A percentile compares a stretch with the other conserved stretches of the same genome.
These are phyloP conservation scores for Coelogynopora nodosa DNA, from an alignment of 2,888 invertebrate species.

Conservation along the genomic window DNA sequence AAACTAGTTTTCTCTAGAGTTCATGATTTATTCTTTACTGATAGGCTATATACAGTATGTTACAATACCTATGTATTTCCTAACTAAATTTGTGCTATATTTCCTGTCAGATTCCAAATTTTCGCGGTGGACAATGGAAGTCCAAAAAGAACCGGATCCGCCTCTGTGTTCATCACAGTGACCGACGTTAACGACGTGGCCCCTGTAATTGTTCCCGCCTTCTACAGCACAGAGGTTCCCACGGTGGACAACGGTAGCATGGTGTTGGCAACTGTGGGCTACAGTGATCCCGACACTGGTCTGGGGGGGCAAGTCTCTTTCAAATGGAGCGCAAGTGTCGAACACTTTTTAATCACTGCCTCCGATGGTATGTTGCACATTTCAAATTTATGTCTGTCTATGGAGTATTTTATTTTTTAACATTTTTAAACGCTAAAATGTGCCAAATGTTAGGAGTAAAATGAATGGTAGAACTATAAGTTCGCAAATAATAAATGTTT, in stretches of 20 bases:
- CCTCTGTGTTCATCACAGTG: constrained; percentile 16
- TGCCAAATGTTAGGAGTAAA: too few species aligned
- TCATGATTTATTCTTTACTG: too few species aligned
- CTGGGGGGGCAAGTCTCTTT: not conserved
- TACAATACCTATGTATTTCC: too few species aligned
- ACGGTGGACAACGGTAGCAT: constrained; percentile 16
- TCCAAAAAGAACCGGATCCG: not conserved
- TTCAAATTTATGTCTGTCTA: not conserved
- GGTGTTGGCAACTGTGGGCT: not conserved
- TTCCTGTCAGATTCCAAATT: constrained; percentile 30
- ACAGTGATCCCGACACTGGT: constrained; percentile 25
- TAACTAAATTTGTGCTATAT: too few species aligned
- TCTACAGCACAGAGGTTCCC: constrained; percentile 34
- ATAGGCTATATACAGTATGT: too few species aligned
- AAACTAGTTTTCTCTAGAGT: too few species aligned
- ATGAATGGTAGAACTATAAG: too few species aligned
- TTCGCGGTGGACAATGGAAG: constrained; percentile 2
- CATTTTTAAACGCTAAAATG: too few species aligned
- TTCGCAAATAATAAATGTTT: too few species aligned
- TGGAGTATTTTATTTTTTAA: not conserved
- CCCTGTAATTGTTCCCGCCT: not conserved
- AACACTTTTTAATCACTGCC: constrained; percentile 10
- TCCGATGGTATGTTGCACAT: not conserved
- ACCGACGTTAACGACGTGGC: constrained; percentile 27
- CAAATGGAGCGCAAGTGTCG: not conserved